A percentile compares a stretch with the other conserved stretches of the same genome.
Evolutionary conservation across 2,113 vertebrate genomes (phyloP).

Genomic region (Tinamus guttatus): DNA sequence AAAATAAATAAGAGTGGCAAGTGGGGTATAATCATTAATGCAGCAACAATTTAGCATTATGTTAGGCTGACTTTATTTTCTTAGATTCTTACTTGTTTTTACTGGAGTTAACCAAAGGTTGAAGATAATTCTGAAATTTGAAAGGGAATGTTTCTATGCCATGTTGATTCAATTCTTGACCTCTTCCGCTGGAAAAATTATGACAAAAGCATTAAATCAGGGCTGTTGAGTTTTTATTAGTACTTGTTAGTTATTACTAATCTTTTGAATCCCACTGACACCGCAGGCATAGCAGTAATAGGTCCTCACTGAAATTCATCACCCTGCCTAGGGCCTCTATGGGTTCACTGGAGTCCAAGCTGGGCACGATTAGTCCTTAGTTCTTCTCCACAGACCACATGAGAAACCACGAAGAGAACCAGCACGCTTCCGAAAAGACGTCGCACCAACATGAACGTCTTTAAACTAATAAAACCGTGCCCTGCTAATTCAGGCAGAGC

Average conservation of each 20-base stretch:
- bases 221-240: neutral
- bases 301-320: neutral
- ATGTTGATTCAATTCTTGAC: neutral
- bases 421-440: neutral
- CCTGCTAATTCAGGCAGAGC: conserved; percentile 1
- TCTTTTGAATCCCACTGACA: neutral
- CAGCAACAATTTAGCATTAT: neutral
- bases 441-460: neutral
- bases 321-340: neutral
- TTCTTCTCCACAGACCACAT: neutral
- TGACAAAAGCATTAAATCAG: neutral
- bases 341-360: neutral
- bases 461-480: neutral
- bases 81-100: neutral
- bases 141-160: neutral
- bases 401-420: neutral
- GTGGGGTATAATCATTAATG: neutral
- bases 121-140: neutral
- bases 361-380: neutral
- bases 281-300: neutral
- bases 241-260: neutral
- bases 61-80: neutral
- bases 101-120: neutral
- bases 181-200: neutral
- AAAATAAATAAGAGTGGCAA: neutral